phyloP scores from a whole-genome alignment of 37 sponge, comb jelly and placozoan genomes.

The Chondrosia reniformis region DNA sequence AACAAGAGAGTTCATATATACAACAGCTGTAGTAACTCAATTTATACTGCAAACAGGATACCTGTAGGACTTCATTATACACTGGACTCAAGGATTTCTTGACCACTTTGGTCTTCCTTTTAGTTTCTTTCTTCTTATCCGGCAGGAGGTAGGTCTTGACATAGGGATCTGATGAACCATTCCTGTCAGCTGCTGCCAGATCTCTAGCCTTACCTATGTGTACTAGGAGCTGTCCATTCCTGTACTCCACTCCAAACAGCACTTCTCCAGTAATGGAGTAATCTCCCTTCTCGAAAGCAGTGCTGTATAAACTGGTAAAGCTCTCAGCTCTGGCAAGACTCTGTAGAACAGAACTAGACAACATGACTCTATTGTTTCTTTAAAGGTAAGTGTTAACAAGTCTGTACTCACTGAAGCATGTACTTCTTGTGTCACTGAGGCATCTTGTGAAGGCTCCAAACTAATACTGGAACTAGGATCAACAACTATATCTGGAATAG shows the following conservation, averaged over 20 bases:
- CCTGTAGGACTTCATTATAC: slow-evolving; percentile 58
- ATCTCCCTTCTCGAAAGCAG: slow-evolving; percentile 10
- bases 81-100: slow-evolving; percentile 44
- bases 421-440: background rate
- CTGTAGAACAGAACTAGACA: background rate
- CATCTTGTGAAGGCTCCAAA: background rate
- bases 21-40: background rate
- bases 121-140: slow-evolving; percentile 57
- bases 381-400: too few species aligned
- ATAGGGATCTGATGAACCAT: slow-evolving; percentile 52
- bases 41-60: too few species aligned
- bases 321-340: background rate
- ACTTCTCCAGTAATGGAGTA: slow-evolving; percentile 23
- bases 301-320: slow-evolving; percentile 4
- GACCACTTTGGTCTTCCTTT: slow-evolving; percentile 53
- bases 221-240: slow-evolving; percentile 32
- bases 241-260: slow-evolving; percentile 42
- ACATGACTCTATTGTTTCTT: background rate
- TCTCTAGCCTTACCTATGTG: slow-evolving; percentile 23
- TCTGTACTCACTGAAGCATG: background rate
- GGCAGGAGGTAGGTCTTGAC: slow-evolving; percentile 74
- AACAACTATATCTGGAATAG: too few species aligned
- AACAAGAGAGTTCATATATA: background rate
- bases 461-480: background rate
- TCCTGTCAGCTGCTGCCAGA: slow-evolving; percentile 51